phyloP scores from a whole-genome alignment of 2,888 invertebrate genomes.

The Ecliptopera silaceata region DNA sequence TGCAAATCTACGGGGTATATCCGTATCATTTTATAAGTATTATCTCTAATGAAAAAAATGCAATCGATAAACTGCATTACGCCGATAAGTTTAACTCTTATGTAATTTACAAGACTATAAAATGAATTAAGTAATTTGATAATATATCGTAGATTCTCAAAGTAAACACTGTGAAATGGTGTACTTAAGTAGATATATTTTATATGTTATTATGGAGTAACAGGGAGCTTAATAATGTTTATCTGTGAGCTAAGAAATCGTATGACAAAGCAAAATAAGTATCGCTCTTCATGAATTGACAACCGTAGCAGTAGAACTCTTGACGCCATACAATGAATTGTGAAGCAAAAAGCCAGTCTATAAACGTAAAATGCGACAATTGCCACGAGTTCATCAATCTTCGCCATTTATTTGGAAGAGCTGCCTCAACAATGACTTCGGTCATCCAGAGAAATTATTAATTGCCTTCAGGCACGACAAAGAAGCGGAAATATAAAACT shows the following conservation, averaged over 20 bases:
- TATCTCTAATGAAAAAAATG: no score
- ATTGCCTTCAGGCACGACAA: conserved; percentile 75
- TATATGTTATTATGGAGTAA: no score
- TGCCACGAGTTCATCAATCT: conserved; percentile 79
- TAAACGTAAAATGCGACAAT: conserved; percentile 77
- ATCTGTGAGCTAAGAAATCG: conserved; percentile 5
- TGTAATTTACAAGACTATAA: no score
- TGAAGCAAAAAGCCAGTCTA: conserved; percentile 68
- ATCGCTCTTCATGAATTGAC: conserved; percentile 31
- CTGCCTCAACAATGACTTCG: conserved; percentile 73
- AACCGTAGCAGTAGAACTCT: conserved; percentile 32
- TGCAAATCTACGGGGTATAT: no score
- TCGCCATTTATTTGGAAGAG: conserved; percentile 67
- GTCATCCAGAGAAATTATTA: conserved; percentile 82
- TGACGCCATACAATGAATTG: conserved; percentile 56
- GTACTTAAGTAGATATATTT: no score
- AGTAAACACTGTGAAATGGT: no score
- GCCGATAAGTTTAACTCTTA: no score
- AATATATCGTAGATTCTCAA: no score
- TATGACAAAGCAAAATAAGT: conserved; percentile 7
- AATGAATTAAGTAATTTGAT: no score
- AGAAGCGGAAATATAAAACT: conserved; percentile 83
- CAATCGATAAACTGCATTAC: no score
- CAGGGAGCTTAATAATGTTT: neutral
- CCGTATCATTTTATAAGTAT: no score